These are phyloP conservation scores for Picathartes gymnocephalus DNA, from an alignment of 2,113 vertebrate species.

Conservation along the genomic window DNA sequence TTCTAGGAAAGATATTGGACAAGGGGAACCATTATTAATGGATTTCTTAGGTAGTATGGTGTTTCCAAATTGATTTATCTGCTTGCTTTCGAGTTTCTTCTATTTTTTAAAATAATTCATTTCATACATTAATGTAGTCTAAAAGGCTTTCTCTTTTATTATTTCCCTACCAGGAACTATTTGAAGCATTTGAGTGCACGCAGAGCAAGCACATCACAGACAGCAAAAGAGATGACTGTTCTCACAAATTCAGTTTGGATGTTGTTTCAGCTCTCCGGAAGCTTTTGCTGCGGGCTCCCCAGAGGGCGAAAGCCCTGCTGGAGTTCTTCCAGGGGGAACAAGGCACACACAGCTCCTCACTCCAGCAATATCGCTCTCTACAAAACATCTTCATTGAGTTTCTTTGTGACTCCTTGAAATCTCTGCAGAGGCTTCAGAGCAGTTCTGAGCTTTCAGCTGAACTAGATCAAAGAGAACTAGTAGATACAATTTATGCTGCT, in stretches of 20 bases:
- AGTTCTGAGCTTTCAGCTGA: conserved; percentile 7
- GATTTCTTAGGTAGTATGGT: neutral
- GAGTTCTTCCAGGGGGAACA: conserved; percentile 76
- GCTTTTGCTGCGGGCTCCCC: conserved; percentile 76
- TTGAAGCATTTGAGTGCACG: conserved; percentile 71
- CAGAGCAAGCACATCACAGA: conserved; percentile 36
- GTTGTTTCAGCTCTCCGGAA: conserved; percentile 76
- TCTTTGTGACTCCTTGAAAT: conserved; percentile 71
- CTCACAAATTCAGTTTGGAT: conserved; percentile 62
- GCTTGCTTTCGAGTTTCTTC: neutral
- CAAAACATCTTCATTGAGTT: conserved; percentile 82
- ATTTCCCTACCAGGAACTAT: conserved; percentile 78
- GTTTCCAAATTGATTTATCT: neutral
- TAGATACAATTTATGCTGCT: conserved; percentile 76
- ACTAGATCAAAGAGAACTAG: conserved; percentile 27
- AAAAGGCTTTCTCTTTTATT: neutral
- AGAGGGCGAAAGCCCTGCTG: conserved; percentile 77
- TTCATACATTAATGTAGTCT: neutral
- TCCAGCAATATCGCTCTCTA: conserved; percentile 45
- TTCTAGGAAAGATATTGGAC: neutral
- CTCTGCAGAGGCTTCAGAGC: conserved; percentile 54
- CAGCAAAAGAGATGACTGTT: conserved; percentile 1
- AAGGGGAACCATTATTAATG: neutral
- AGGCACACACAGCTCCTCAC: neutral
- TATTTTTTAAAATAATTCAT: neutral